phyloP scores from a whole-genome alignment of 2,797 vertebrate genomes.

The Phoebastria nigripes region DNA sequence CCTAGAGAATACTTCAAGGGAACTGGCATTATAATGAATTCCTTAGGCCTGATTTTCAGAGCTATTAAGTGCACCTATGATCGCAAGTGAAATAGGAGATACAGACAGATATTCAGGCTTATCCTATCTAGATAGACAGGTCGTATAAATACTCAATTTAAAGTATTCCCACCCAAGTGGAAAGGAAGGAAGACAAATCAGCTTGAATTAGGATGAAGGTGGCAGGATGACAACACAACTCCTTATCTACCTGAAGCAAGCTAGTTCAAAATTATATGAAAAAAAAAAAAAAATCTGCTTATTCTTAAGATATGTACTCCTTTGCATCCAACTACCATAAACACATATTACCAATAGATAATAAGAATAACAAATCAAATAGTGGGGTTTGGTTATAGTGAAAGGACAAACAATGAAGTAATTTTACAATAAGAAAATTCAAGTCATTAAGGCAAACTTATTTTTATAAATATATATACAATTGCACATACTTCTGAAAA shows the following conservation, averaged over 20 bases:
- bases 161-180: constrained; percentile 21
- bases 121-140: not conserved
- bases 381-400: not conserved
- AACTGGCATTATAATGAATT: constrained; percentile 36
- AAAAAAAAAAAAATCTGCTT: not conserved
- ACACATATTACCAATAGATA: not conserved
- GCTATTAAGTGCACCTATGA: constrained; percentile 42
- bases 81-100: constrained; percentile 30
- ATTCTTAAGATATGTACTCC: not conserved
- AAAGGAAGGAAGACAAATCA: constrained; percentile 8
- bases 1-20: constrained; percentile 44
- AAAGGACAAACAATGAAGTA: not conserved
- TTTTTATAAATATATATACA: not conserved
- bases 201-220: not conserved
- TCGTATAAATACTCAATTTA: constrained; percentile 29
- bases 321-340: not conserved
- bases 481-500: not conserved
- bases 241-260: not conserved
- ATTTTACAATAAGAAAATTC: not conserved
- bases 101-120: constrained; percentile 12
- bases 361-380: not conserved
- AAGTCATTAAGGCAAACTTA: not conserved
- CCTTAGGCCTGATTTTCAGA: constrained; percentile 44
- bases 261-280: not conserved
- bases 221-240: not conserved